Base-by-base conservation (phyloP, 2,113 vertebrate genomes). In the Caretta caretta region DNA sequence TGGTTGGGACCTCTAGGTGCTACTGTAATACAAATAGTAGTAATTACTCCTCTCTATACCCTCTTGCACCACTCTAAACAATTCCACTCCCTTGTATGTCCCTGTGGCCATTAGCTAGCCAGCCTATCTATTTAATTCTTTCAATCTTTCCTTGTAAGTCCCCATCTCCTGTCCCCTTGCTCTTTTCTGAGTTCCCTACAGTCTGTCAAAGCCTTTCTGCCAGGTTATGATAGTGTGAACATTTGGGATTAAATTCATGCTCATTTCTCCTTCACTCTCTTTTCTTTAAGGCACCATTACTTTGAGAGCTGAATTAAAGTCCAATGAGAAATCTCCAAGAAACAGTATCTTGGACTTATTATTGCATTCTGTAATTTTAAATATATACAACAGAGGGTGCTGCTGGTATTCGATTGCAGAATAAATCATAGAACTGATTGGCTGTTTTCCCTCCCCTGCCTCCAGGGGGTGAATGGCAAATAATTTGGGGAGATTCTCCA, bases 311-410 rank as follows among this genome's bases (percentile, higher is more conserved):
- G 8, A 85, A 54, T 93, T 82, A 25, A 91, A 96, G 69, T 3
- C 13, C 22, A 7, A 6, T 16, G 42, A 19, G n/a, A 84, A 94
- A 62, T 59, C 5, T 22, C 75, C 54, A 69, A 88, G 92, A 90
- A 35, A 13, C 78, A 84, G n/a, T 35, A 35, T 35, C 62, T 72
- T 72, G 65, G 65, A 9, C 19, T 19, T 94, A 29, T 49, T 72
- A 57, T 9, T 65, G 62, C 46, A 35, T 48, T 96, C 84, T 94
- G 96, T 92, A 97, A 79, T 98, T 94, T 96, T 96, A 90, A 53
- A 76, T 82, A 88, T 84, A 81, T 92, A 95, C 97, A 97, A 96
- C 87, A 98, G 97, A 96, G 97, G 96, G 97, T 96, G 97, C 96
- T 98, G 97, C 72, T 83, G 92, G 91, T 93, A 87, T 97, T 50